phyloP scores from a whole-genome alignment of 1,140 invertebrate species.

The Microplitis mediator region DNA sequence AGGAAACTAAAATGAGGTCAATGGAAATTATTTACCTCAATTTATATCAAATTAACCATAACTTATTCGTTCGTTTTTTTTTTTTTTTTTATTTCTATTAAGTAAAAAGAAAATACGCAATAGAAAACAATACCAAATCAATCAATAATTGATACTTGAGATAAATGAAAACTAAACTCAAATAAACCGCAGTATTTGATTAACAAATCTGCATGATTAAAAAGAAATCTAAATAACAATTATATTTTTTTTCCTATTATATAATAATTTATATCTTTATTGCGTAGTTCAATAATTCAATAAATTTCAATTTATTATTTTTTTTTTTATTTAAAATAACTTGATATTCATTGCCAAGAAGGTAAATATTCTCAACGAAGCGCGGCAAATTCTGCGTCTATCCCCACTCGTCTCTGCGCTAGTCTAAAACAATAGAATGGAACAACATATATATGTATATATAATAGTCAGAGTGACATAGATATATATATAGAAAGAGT shows the following conservation, averaged over 20 bases:
- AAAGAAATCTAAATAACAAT: no score
- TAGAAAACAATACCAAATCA: not conserved
- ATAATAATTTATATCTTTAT: no score
- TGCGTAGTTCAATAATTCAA: no score
- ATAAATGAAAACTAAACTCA: not conserved
- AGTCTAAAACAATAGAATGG: not conserved
- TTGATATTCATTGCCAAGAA: not conserved
- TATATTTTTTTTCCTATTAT: no score
- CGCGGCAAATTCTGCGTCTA: not conserved
- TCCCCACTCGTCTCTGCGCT: not conserved
- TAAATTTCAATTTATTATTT: not conserved
- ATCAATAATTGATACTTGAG: not conserved
- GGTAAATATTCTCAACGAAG: slow-evolving; percentile 1
- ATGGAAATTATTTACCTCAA: no score
- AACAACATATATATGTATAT: not conserved
- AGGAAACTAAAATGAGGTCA: not conserved
- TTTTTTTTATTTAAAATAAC: not conserved
- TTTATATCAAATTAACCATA: no score
- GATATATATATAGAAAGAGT: not conserved
- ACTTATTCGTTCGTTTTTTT: not conserved
- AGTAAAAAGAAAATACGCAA: not conserved
- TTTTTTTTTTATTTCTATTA: not conserved
- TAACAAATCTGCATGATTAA: no score
- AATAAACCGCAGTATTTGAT: no score
- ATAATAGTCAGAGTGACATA: not conserved